A percentile compares a stretch with the other conserved stretches of the same genome.
Evolutionary conservation across 2,888 invertebrate genomes (phyloP).

Genomic region (Bugula neritina): DNA sequence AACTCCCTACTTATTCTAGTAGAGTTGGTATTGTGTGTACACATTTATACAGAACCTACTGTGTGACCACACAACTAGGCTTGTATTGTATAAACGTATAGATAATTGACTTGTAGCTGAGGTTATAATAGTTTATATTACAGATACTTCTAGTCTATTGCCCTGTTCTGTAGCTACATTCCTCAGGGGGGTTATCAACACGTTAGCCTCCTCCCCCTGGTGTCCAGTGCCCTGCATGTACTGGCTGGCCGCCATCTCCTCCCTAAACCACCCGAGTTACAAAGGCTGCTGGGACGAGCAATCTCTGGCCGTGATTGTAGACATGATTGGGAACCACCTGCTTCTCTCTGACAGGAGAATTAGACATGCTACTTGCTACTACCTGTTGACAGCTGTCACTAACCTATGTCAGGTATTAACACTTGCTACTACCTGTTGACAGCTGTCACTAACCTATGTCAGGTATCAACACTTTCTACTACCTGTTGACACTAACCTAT

Average conservation of each 20-base stretch:
- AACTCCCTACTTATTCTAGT: no score
- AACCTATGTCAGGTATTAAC: neutral
- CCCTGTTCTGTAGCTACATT: neutral
- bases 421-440: slow-evolving; percentile 15
- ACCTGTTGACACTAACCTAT: neutral
- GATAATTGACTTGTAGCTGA: no score
- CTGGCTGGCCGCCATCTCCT: neutral
- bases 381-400: slow-evolving; percentile 1
- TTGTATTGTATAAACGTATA: no score
- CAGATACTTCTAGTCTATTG: no score
- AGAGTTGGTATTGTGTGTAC: no score
- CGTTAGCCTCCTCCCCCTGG: neutral
- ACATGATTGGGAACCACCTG: neutral
- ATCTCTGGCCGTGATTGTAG: neutral
- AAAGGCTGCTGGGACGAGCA: slow-evolving; percentile 14
- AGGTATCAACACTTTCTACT: slow-evolving; percentile 8
- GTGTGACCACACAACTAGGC: no score
- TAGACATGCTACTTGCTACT: slow-evolving; percentile 3
- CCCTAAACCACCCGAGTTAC: neutral
- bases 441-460: neutral
- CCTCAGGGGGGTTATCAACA: neutral
- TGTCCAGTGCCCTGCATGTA: slow-evolving; percentile 17
- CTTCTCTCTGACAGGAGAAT: neutral
- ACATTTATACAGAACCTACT: no score
- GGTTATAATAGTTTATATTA: no score